Percentiles rank a stretch among this genome's conserved stretches.
Evolutionary conservation across 2,888 invertebrate genomes (phyloP).

Genomic region (Serrognathus titanus): DNA sequence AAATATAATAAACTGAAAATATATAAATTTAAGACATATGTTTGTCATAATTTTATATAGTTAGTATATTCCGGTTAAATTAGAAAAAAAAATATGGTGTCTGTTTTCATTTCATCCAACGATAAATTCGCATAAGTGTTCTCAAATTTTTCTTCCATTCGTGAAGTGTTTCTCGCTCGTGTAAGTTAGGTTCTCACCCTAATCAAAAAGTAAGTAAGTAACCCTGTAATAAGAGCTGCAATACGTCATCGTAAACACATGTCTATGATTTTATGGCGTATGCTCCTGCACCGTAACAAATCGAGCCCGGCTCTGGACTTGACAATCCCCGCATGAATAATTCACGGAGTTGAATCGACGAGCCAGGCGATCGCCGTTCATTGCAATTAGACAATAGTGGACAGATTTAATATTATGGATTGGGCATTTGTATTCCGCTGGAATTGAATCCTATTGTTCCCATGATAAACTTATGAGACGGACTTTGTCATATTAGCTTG

Average conservation of each 20-base stretch:
- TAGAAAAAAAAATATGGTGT: no score
- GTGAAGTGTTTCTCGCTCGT: no score
- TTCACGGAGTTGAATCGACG: constrained; percentile 34
- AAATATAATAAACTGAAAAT: no score
- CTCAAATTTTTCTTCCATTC: no score
- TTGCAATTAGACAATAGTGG: constrained; percentile 46
- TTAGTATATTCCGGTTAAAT: no score
- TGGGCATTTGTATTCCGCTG: constrained; percentile 43
- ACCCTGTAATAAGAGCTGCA: constrained; percentile 18
- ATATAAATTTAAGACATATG: no score
- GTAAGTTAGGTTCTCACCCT: neutral
- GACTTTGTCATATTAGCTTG: constrained; percentile 44
- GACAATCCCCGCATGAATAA: constrained; percentile 38
- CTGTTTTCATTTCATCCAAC: no score
- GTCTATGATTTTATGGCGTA: constrained; percentile 35
- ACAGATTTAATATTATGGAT: constrained; percentile 47
- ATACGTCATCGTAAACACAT: constrained; percentile 34
- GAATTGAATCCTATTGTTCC: constrained; percentile 45
- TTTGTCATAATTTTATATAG: no score
- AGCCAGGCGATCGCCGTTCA: constrained; percentile 42
- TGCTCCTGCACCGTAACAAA: constrained; percentile 32
- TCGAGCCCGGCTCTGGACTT: constrained; percentile 35
- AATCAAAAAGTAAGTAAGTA: constrained; percentile 1
- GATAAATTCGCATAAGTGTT: no score
- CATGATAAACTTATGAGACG: constrained; percentile 42